These are phyloP conservation scores for Aurelia aurita DNA, from an alignment of 30 jellyfish, hydroid and myxozoan species.

Conservation along the genomic window DNA sequence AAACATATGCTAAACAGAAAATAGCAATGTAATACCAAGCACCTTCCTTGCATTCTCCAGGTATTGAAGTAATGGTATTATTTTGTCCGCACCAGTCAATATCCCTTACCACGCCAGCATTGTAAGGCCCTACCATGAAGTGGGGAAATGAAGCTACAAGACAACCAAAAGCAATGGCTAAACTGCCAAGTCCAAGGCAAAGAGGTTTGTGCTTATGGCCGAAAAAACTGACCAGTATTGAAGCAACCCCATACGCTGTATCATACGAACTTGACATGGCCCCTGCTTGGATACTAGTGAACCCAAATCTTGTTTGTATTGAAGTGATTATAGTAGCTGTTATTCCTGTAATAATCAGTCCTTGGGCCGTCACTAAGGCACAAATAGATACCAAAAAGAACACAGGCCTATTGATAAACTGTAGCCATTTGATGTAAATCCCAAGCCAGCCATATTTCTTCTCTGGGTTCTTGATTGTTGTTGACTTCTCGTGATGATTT, in stretches of 20 bases:
- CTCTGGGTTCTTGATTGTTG: conserved; percentile 30
- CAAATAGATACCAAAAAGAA: conserved; percentile 65
- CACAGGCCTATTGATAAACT: conserved; percentile 75
- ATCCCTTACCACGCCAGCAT: conserved; percentile 78
- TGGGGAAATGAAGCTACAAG: conserved; percentile 81
- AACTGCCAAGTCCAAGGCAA: conserved; percentile 82
- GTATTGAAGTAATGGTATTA: conserved; percentile 1
- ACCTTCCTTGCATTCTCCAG: conserved; percentile 65
- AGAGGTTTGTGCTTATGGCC: conserved; percentile 87
- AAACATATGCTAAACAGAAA: conserved; percentile 71
- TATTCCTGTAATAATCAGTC: conserved; percentile 94
- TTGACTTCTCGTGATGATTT: background rate
- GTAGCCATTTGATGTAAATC: conserved; percentile 52
- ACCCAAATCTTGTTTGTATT: conserved; percentile 90
- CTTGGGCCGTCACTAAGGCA: conserved; percentile 77
- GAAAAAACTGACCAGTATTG: conserved; percentile 80
- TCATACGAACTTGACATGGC: conserved; percentile 81
- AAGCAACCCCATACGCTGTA: conserved; percentile 87
- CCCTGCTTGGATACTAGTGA: conserved; percentile 86
- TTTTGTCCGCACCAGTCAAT: conserved; percentile 74
- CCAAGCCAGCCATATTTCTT: conserved; percentile 88
- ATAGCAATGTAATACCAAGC: conserved; percentile 86
- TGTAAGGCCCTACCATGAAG: conserved; percentile 75
- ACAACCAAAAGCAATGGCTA: conserved; percentile 83
- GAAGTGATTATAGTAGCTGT: conserved; percentile 76